Evolutionary conservation across 2,113 vertebrate genomes (phyloP).

Genomic region (Chamaetylas fuelleborni): DNA sequence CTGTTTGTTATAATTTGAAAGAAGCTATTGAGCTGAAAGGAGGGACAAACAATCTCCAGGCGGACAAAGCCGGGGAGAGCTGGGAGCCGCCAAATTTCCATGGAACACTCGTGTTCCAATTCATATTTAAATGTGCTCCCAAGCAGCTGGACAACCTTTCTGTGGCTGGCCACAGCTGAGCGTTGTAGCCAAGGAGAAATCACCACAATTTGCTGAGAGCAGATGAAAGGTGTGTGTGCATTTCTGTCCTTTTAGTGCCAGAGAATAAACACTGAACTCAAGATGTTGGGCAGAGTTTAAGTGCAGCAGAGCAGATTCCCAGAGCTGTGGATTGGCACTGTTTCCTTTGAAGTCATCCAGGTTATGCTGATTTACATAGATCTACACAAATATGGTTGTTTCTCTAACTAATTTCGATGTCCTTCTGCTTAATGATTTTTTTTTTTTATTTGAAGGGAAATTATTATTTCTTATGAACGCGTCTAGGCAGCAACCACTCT

Average conservation of each 20-base stretch:
- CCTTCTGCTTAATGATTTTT: neutral
- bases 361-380: neutral
- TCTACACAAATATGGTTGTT: neutral
- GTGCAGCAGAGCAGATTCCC: neutral
- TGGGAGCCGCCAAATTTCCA: conserved; percentile 56
- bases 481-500: neutral
- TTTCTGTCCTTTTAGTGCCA: neutral
- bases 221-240: neutral
- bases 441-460: neutral
- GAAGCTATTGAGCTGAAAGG: conserved; percentile 66
- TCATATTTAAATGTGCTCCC: conserved; percentile 62
- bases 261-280: neutral
- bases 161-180: conserved; percentile 32
- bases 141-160: conserved; percentile 57
- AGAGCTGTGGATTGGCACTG: neutral
- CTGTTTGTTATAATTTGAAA: conserved; percentile 57
- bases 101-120: conserved; percentile 36
- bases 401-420: neutral
- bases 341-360: neutral
- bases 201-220: neutral
- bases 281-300: conserved; percentile 5
- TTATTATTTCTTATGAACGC: neutral
- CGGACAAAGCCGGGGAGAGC: conserved; percentile 52
- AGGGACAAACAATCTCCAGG: conserved; percentile 58
- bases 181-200: conserved; percentile 13